Base-by-base conservation (phyloP, 2,797 vertebrate genomes). In the Danio albolineatus region DNA sequence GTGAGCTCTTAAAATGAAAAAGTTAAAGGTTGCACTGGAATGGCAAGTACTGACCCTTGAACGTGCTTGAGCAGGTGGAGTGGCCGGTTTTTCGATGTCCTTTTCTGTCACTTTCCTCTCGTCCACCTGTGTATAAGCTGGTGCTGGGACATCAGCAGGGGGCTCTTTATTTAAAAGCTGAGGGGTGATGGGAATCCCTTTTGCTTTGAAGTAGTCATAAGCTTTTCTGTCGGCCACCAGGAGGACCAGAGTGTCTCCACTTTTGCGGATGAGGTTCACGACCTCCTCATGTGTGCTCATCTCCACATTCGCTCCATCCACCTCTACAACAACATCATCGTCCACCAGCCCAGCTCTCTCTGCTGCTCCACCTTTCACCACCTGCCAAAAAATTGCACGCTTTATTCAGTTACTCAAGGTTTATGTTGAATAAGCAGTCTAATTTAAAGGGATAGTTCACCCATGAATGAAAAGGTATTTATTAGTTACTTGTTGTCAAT, bases 241-340 rank as follows among this genome's bases (percentile, higher is more conserved):
- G 72, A 99, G 84, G 6, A 89, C 92, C 85, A 99, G 83, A 0
- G 43, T 90, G 75, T 86, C 83, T 2, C 95, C 94, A 0, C 91
- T 94, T 0, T 38, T 79, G 51, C 85, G 90, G 87, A 99, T 96
- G 73, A 94, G 89, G 6, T 82, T 83, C 78, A 97, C 96, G 62
- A 93, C 96, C 0, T 94, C 90, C 0, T 95, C 93, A 0, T 99
- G 96, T 79, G 74, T 36, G 62, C 93, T 91, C 0, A 89, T 75
- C 82, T 92, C 93, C 89, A 98, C 91, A 0, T 96, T 97, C 16
- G 92, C 86, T 0, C 95, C 93, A 0, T 97, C 94, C 72, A 98
- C 96, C 88, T 98, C 96, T 62, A 98, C 88, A 87, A 99, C 78
- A 1, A 96, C 53, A 73, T 99, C 96, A 0, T 94, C 74, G 0